Evolutionary conservation across 2,888 invertebrate genomes (phyloP).

Genomic region (Eilema griseolum): DNA sequence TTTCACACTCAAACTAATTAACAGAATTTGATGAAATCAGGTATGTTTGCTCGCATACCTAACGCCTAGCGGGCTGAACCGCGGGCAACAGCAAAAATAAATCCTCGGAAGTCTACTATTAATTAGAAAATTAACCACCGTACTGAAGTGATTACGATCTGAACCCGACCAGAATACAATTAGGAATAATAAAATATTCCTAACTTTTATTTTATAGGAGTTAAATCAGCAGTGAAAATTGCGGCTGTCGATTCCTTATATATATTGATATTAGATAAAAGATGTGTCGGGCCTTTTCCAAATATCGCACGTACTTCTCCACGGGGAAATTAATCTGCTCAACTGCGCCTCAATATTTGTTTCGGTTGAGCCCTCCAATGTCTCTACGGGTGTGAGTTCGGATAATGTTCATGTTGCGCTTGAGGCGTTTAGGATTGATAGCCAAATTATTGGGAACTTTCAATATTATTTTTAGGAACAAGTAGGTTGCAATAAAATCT

Average conservation of each 20-base stretch:
- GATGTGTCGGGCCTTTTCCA: background rate
- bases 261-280: background rate
- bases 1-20: no score
- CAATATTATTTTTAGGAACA: background rate
- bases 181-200: background rate
- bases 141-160: background rate
- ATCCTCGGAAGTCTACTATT: no score
- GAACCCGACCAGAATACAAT: background rate
- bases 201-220: background rate
- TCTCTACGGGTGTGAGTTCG: background rate
- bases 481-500: no score
- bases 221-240: background rate
- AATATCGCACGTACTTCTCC: background rate
- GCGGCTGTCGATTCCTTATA: background rate
- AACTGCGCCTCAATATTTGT: background rate
- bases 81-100: no score
- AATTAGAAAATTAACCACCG: no score
- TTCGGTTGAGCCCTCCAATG: background rate
- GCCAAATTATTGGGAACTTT: background rate
- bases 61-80: no score
- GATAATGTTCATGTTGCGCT: background rate
- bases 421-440: background rate
- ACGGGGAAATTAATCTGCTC: background rate
- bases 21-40: no score
- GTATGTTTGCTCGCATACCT: no score